phyloP scores from a whole-genome alignment of 1,140 invertebrate species.

The Grapholita molesta region DNA sequence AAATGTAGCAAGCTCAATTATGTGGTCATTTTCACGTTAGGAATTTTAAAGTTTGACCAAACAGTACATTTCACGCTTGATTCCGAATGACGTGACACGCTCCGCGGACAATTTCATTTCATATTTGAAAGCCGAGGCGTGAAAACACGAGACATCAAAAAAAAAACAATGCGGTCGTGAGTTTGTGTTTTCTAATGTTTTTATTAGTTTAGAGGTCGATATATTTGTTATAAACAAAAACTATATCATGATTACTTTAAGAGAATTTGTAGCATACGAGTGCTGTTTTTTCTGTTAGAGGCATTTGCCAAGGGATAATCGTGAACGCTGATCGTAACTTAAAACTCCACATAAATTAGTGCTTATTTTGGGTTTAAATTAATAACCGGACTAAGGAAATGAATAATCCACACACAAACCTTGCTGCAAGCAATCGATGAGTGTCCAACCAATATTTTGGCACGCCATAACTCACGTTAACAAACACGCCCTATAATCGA shows the following conservation, averaged over 20 bases:
- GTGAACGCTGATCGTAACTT: too few relatives aligned
- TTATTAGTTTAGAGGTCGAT: not conserved
- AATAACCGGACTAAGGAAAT: not conserved
- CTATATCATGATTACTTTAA: not conserved
- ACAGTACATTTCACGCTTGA: constrained; percentile 7
- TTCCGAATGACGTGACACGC: not conserved
- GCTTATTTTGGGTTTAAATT: not conserved
- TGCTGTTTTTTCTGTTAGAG: too few relatives aligned
- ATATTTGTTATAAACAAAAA: not conserved
- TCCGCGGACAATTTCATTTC: constrained; percentile 1
- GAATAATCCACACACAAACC: constrained; percentile 27
- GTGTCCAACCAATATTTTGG: constrained; percentile 41
- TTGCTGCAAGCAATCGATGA: constrained; percentile 29
- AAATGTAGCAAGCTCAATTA: constrained; percentile 4
- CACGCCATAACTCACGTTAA: constrained; percentile 23
- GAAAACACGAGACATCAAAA: not conserved
- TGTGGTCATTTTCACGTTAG: constrained; percentile 14
- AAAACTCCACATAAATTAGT: not conserved
- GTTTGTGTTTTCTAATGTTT: not conserved
- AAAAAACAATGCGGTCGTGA: not conserved
- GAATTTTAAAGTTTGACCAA: constrained; percentile 13
- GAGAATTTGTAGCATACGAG: too few relatives aligned
- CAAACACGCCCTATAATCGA: constrained; percentile 27
- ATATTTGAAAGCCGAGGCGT: constrained; percentile 5
- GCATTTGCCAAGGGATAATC: too few relatives aligned